Base-by-base conservation (phyloP, 2,797 vertebrate species). In the Chelidonichthys spinosus region DNA sequence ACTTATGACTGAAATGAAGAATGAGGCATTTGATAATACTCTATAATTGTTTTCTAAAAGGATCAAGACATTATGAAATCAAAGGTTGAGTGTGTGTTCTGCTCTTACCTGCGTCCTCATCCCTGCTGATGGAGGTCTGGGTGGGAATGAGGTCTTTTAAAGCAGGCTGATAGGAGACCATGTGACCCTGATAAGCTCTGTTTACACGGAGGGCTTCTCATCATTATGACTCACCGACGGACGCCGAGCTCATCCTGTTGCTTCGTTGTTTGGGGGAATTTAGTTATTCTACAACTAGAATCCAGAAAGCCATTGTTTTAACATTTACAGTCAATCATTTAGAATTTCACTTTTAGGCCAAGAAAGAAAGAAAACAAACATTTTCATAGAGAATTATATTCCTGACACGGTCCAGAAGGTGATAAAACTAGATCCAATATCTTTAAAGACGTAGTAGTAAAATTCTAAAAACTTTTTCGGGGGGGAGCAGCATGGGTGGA, bases 31-130 rank as follows among this genome's bases (percentile, higher is more conserved):
- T 25, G 25, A 25, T 25, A 25, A 25, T 25, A 25, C 25, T 25
- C 25, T 25, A 25, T 25, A 25, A 25, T 36, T 60, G 9, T 52
- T 36, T 17, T 15, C 14, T 25, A 25, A 25, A 25, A 25, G 25
- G 25, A 25, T 25, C 1, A 25, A 25, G 25, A 25, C 53, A 1
- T 36, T 55, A 35, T 36, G 33, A 55, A 55, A 62, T 18, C n/a
- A 2, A 63, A 8, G 35, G 43, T 60, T 32, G 9, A 14, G 11
- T 33, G 25, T 6, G 10, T 13, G 44, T 37, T 44, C 10, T n/a
- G 42, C 52, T 59, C 77, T 69, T 67, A 81, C 82, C 75, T 83
- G 62, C 37, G 63, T 52, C 35, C 49, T 56, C 40, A 5, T 63
- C 65, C 1, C 59, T n/a, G 52, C 2, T 74, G 54, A 72, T 49